phyloP scores from a whole-genome alignment of 2,113 vertebrate genomes.

The Apus apus region DNA sequence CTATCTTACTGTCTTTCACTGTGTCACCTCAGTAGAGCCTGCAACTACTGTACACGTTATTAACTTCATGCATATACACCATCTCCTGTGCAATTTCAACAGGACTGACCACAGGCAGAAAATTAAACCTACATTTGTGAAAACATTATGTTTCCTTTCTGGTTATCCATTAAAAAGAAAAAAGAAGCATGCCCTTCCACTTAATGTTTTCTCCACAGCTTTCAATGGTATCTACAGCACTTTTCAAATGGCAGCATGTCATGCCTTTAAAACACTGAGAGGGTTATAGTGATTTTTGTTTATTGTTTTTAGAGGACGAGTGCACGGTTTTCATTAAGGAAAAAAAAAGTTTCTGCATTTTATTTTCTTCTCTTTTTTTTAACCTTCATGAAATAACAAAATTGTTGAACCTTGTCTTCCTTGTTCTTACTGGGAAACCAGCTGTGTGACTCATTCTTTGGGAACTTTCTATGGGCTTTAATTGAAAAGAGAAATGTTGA shows the following conservation, averaged over 20 bases:
- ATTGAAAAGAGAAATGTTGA: slow-evolving; percentile 13
- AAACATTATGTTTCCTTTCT: not conserved
- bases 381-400: slow-evolving; percentile 14
- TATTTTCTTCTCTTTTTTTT: not conserved
- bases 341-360: not conserved
- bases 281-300: not conserved
- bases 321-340: not conserved
- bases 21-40: not conserved
- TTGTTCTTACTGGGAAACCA: slow-evolving; percentile 26
- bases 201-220: not conserved
- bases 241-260: not conserved
- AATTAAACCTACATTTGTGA: not conserved
- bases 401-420: slow-evolving; percentile 31
- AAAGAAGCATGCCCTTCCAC: not conserved
- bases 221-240: not conserved
- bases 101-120: not conserved
- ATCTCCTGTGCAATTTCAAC: not conserved
- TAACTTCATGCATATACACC: not conserved
- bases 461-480: slow-evolving; percentile 32
- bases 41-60: not conserved
- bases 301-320: not conserved
- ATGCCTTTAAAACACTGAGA: not conserved
- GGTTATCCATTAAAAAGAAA: not conserved
- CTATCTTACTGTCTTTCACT: not conserved
- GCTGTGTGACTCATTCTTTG: slow-evolving; percentile 41